phyloP scores from a whole-genome alignment of 1,140 invertebrate genomes.

The Euschistus heros region DNA sequence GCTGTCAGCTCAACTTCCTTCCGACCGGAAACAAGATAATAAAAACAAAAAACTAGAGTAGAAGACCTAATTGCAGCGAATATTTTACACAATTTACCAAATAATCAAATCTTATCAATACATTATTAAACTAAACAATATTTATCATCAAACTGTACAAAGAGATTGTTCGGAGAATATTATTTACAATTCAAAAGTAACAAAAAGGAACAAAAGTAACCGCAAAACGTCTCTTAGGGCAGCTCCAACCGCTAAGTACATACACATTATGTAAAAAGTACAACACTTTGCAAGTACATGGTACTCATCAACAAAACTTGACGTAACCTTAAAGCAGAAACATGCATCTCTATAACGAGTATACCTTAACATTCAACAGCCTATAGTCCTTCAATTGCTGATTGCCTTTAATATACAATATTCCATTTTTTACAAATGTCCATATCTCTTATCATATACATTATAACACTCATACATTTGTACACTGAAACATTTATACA shows the following conservation, averaged over 20 bases:
- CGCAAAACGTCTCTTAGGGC: conserved; percentile 18
- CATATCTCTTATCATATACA: neutral
- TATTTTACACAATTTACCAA: conserved; percentile 18
- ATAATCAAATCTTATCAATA: conserved; percentile 3
- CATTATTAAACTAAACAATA: conserved; percentile 8
- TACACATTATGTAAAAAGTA: conserved; percentile 16
- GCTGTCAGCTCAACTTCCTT: neutral
- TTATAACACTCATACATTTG: neutral
- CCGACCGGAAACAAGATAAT: neutral
- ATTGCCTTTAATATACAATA: neutral
- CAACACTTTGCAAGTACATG: conserved; percentile 24
- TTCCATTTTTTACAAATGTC: neutral
- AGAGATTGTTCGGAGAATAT: conserved; percentile 14
- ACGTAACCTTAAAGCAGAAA: conserved; percentile 1
- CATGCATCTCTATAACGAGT: conserved; percentile 11
- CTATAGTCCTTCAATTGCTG: neutral
- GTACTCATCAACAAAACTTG: conserved; percentile 14
- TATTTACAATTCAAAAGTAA: conserved; percentile 24
- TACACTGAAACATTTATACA: conserved; percentile 3
- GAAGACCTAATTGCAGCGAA: conserved; percentile 12
- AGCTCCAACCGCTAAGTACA: conserved; percentile 21
- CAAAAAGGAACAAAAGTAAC: conserved; percentile 25
- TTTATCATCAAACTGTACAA: conserved; percentile 24
- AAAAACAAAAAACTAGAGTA: conserved; percentile 16
- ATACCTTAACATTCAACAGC: neutral